These are phyloP conservation scores for Pseudococcus viburni DNA, from an alignment of 2,888 invertebrate genomes.

Conservation along the genomic window DNA sequence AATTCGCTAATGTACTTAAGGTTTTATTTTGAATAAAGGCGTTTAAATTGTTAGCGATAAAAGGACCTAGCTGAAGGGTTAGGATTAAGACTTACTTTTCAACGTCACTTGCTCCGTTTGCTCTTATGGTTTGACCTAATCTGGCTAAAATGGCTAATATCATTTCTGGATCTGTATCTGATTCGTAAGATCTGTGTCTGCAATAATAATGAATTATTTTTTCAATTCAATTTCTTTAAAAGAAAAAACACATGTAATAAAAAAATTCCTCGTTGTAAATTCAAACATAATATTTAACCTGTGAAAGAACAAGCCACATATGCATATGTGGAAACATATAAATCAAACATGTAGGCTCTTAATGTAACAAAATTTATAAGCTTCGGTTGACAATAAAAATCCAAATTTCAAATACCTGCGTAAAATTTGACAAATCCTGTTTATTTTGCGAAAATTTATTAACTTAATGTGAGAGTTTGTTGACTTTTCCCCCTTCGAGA, in stretches of 20 bases:
- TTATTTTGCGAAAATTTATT: conserved; percentile 9
- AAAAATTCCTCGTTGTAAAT: background rate
- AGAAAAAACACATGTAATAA: no score
- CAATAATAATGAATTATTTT: conserved; percentile 58
- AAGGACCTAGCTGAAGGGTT: background rate
- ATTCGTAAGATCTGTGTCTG: conserved; percentile 69
- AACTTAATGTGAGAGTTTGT: background rate
- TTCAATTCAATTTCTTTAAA: background rate
- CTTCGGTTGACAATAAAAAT: conserved; percentile 1
- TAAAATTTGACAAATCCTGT: conserved; percentile 17
- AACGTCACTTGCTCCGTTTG: conserved; percentile 81
- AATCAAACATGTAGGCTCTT: background rate
- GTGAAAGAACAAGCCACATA: background rate
- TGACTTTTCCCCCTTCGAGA: conserved; percentile 21
- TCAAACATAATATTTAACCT: background rate
- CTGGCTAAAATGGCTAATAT: conserved; percentile 81
- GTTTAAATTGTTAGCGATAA: conserved; percentile 8
- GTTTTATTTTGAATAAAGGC: background rate
- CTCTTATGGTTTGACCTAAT: conserved; percentile 79
- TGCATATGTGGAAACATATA: background rate
- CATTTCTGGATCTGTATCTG: conserved; percentile 81
- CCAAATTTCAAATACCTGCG: conserved; percentile 4
- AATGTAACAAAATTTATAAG: background rate
- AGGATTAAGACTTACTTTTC: conserved; percentile 78
- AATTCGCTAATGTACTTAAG: background rate